Conservation (phyloP, 2,797 vertebrate genomes). For the Moxostoma hubbsi region DNA sequence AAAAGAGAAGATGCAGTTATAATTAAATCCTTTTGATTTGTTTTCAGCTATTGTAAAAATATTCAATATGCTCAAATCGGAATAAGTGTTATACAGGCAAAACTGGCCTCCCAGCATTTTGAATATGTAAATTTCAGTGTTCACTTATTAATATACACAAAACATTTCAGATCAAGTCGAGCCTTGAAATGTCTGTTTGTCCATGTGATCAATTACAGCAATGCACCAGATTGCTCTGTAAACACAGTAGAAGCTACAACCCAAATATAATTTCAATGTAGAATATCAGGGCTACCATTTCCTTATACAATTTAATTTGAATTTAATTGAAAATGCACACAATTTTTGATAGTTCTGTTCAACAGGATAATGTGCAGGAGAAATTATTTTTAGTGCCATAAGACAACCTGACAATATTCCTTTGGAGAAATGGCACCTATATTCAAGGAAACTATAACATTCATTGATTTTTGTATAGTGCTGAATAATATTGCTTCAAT, state of each 20-base stretch:
- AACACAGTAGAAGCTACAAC: slow-evolving; percentile 17
- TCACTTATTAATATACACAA: slow-evolving; percentile 26
- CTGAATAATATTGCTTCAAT: background rate
- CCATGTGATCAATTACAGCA: slow-evolving; percentile 23
- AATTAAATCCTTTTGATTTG: slow-evolving; percentile 2
- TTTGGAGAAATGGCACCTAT: background rate
- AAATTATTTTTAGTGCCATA: slow-evolving; percentile 13
- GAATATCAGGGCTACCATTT: slow-evolving; percentile 24
- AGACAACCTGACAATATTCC: slow-evolving; percentile 17
- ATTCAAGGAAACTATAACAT: background rate
- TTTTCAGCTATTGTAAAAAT: slow-evolving; percentile 4
- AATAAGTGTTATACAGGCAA: slow-evolving; percentile 19
- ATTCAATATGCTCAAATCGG: slow-evolving; percentile 19
- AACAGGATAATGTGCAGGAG: background rate
- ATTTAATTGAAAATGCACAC: slow-evolving; percentile 5
- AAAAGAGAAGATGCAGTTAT: slow-evolving; percentile 16
- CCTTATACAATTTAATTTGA: background rate
- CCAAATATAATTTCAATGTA: slow-evolving; percentile 34
- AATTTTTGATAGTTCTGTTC: background rate
- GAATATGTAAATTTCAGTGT: slow-evolving; percentile 27
- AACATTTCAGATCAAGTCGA: slow-evolving; percentile 30
- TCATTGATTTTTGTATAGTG: background rate
- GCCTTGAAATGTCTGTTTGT: slow-evolving; percentile 34
- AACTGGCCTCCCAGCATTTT: slow-evolving; percentile 15
- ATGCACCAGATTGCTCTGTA: slow-evolving; percentile 31